phyloP scores from a whole-genome alignment of 1,140 invertebrate species.

The Procambarus clarkii region DNA sequence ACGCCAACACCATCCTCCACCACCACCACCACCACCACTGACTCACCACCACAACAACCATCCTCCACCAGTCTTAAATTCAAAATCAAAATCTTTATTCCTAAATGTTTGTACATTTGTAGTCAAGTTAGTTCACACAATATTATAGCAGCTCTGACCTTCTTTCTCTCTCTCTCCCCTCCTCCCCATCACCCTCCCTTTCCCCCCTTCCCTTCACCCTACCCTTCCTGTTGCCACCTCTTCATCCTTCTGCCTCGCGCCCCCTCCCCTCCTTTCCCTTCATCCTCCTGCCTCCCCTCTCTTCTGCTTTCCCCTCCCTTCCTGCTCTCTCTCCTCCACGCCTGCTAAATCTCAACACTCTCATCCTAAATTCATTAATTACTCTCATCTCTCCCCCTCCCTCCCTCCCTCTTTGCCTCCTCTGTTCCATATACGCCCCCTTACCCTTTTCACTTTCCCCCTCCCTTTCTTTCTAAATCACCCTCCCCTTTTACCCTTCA shows the following conservation, averaged over 20 bases:
- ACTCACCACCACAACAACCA: no score
- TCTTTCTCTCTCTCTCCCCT: not conserved
- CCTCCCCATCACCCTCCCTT: conserved; percentile 11
- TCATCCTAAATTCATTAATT: not conserved
- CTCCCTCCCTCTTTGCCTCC: not conserved
- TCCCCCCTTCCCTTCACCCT: not conserved
- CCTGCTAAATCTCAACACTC: not conserved
- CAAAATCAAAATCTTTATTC: no score
- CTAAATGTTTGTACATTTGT: no score
- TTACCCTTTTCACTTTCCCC: not conserved
- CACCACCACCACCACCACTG: no score
- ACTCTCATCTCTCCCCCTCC: not conserved
- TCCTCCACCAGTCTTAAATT: no score
- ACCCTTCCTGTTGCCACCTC: not conserved
- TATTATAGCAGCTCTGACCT: not conserved
- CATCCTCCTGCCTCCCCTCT: not conserved
- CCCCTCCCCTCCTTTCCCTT: not conserved
- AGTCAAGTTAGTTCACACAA: no score
- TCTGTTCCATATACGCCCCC: not conserved
- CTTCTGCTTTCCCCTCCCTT: not conserved
- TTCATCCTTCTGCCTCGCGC: not conserved
- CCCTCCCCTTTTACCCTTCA: no score
- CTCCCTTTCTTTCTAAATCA: not conserved
- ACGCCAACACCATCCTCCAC: no score
- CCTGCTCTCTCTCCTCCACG: not conserved